Conservation (phyloP, 2,888 invertebrate genomes). For the Nomada hirtipes region DNA sequence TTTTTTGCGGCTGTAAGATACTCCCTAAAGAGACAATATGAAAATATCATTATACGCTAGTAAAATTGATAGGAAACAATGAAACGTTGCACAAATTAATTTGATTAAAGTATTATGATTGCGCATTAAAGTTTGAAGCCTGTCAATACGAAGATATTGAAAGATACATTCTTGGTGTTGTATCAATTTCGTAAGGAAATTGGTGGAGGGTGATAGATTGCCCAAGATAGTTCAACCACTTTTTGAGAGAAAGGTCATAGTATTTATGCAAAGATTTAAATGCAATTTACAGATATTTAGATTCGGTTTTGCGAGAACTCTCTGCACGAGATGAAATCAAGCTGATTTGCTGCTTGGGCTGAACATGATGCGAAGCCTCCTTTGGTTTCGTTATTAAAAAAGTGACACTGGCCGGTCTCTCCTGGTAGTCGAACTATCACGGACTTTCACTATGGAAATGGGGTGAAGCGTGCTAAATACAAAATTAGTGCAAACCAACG, state of each 20-base stretch:
- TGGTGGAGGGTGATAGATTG: background rate
- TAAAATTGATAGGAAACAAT: conserved; percentile 37
- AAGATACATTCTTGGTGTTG: background rate
- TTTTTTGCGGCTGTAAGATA: conserved; percentile 36
- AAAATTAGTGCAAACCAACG: conserved; percentile 7
- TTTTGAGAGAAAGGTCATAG: too few relatives aligned
- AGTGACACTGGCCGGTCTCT: too few relatives aligned
- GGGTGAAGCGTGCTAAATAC: conserved; percentile 21
- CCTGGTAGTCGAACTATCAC: too few relatives aligned
- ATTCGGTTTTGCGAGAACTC: too few relatives aligned
- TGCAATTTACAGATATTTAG: too few relatives aligned
- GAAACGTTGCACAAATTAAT: background rate
- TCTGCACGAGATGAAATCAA: too few relatives aligned
- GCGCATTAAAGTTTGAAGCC: conserved; percentile 15
- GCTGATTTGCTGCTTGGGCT: too few relatives aligned
- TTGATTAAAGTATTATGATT: conserved; percentile 8
- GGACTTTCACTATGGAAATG: background rate
- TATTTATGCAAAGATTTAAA: too few relatives aligned
- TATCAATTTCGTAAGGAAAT: conserved; percentile 15
- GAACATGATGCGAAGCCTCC: too few relatives aligned
- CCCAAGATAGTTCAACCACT: background rate
- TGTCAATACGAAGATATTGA: conserved; percentile 52
- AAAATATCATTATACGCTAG: conserved; percentile 42
- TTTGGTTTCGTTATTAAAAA: too few relatives aligned
- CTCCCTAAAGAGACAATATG: conserved; percentile 54